Percentiles rank a stretch among this genome's conserved stretches.
These are phyloP conservation scores for Nomada goodeniana DNA, from an alignment of 2,888 invertebrate species.

Conservation along the genomic window DNA sequence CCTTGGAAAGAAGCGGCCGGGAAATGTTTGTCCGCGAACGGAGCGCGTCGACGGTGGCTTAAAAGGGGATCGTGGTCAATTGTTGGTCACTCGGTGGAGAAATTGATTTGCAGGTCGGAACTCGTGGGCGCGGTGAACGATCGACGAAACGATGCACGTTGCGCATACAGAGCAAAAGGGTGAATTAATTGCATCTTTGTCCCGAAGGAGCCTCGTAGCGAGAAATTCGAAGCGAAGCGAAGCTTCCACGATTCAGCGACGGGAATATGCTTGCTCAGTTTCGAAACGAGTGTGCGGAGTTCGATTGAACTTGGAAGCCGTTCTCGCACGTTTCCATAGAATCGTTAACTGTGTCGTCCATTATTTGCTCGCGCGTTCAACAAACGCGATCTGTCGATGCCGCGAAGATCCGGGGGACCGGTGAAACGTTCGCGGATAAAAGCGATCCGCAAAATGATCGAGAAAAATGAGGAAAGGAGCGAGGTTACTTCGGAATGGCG, in stretches of 20 bases:
- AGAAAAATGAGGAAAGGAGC: slow-evolving; percentile 25
- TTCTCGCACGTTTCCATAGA: neutral
- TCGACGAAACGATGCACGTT: slow-evolving; percentile 50
- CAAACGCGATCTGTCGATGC: too few relatives aligned
- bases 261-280: neutral
- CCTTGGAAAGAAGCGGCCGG: slow-evolving; percentile 13
- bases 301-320: slow-evolving; percentile 3
- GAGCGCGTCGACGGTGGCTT: too few relatives aligned
- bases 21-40: slow-evolving; percentile 45
- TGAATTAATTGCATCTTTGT: slow-evolving; percentile 49
- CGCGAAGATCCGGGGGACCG: too few relatives aligned
- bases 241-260: neutral
- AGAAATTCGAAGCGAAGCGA: slow-evolving; percentile 23
- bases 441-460: neutral
- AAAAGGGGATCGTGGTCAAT: slow-evolving; percentile 40
- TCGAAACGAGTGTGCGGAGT: neutral
- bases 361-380: too few relatives aligned
- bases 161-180: slow-evolving; percentile 37
- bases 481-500: slow-evolving; percentile 27
- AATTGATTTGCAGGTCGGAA: slow-evolving; percentile 56
- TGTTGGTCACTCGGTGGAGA: slow-evolving; percentile 16
- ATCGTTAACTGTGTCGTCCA: neutral
- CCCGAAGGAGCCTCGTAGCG: neutral
- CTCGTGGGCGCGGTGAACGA: slow-evolving; percentile 55
- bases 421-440: too few relatives aligned